Percentiles rank a stretch among this genome's conserved stretches.
Evolutionary conservation across 2,888 invertebrate species (phyloP).

Genomic region (Oxystoma pomonae): DNA sequence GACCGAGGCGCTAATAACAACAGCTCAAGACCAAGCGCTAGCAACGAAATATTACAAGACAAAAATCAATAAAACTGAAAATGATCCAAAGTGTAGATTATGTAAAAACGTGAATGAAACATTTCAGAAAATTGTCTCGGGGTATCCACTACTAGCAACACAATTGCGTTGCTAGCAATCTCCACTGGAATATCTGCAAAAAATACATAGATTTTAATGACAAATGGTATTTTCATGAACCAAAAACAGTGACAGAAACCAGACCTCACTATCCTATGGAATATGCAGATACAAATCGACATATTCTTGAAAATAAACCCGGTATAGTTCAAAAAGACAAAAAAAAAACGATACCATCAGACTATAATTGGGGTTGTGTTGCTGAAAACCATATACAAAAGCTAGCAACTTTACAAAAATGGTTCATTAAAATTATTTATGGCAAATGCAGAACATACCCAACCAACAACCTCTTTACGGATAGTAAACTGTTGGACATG

Average conservation of each 20-base stretch:
- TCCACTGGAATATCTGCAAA: slow-evolving; percentile 6
- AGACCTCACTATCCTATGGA: slow-evolving; percentile 3
- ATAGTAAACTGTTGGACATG: no score
- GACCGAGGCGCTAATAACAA: background rate
- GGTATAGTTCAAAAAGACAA: no score
- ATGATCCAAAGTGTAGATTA: slow-evolving; percentile 8
- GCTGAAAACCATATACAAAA: no score
- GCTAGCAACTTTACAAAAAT: no score
- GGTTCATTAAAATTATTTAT: no score
- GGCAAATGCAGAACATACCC: no score
- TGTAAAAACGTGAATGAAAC: slow-evolving; percentile 1
- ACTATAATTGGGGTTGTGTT: no score
- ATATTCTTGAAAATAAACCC: no score
- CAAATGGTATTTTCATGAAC: slow-evolving; percentile 7
- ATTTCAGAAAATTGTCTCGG: background rate
- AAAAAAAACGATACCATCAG: no score
- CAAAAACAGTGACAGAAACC: background rate
- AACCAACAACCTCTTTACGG: no score
- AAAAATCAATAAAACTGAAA: slow-evolving; percentile 2
- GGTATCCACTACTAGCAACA: slow-evolving; percentile 3
- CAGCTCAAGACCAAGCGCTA: slow-evolving; percentile 5
- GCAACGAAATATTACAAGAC: background rate
- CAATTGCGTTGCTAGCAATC: background rate
- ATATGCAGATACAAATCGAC: background rate
- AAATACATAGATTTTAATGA: background rate